Evolutionary conservation across 2,888 invertebrate species (phyloP).

Genomic region (Zaprionus obscuricornis): DNA sequence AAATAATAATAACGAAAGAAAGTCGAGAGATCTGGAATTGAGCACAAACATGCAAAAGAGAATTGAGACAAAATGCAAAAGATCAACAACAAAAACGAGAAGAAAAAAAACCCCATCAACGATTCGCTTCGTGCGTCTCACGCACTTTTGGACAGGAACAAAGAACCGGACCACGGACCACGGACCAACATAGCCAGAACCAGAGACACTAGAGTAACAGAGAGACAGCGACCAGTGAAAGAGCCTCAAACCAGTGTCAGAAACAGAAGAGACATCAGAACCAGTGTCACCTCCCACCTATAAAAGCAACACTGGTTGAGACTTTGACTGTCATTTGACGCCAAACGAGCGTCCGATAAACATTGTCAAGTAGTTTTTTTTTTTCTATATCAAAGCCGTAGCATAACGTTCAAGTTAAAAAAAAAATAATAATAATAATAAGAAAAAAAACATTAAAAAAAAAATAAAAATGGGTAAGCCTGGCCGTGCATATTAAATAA

Average conservation of each 20-base stretch:
- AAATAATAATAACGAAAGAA: slow-evolving; percentile 57
- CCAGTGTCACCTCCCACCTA: slow-evolving; percentile 50
- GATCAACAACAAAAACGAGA: slow-evolving; percentile 22
- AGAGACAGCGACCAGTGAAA: too few relatives aligned
- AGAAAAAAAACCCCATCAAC: slow-evolving; percentile 23
- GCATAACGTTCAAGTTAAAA: too few relatives aligned
- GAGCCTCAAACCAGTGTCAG: too few relatives aligned
- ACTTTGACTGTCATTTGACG: slow-evolving; percentile 73
- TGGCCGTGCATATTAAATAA: slow-evolving; percentile 63
- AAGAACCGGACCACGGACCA: slow-evolving; percentile 65
- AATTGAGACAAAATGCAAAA: slow-evolving; percentile 4
- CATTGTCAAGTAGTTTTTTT: slow-evolving; percentile 19
- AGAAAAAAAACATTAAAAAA: slow-evolving; percentile 10
- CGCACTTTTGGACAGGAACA: slow-evolving; percentile 76
- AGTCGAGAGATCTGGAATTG: slow-evolving; percentile 71
- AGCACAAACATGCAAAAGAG: slow-evolving; percentile 42
- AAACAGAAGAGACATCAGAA: slow-evolving; percentile 12
- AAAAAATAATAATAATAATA: too few relatives aligned
- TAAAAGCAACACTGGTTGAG: slow-evolving; percentile 61
- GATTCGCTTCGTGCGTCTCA: slow-evolving; percentile 43
- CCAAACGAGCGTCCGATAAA: slow-evolving; percentile 54
- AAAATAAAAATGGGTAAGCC: slow-evolving; percentile 64
- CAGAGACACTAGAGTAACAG: too few relatives aligned
- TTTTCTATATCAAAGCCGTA: too few relatives aligned
- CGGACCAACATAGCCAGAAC: too few relatives aligned